phyloP scores from a whole-genome alignment of 2,113 vertebrate genomes.

The Oryctolagus cuniculus region DNA sequence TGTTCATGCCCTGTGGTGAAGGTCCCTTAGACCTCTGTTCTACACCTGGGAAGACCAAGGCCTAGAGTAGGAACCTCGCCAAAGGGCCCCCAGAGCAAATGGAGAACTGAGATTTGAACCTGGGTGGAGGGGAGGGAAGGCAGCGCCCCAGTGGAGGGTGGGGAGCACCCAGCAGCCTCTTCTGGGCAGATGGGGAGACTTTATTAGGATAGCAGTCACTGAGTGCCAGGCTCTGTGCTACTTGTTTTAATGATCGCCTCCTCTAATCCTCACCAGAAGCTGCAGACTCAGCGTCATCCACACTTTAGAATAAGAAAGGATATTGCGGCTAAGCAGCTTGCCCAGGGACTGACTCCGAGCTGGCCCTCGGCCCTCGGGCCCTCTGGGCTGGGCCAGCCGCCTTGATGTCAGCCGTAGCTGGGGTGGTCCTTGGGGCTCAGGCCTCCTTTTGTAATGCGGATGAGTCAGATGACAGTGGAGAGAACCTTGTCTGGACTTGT shows the following conservation, averaged over 20 bases:
- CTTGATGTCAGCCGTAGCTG: not conserved
- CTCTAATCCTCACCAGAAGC: not conserved
- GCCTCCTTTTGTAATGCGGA: not conserved
- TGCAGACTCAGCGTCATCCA: not conserved
- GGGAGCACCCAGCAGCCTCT: not conserved
- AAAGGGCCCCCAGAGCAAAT: not conserved
- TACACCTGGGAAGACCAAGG: not conserved
- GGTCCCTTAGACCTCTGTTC: not conserved
- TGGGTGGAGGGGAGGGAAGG: not conserved
- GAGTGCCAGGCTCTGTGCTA: not conserved
- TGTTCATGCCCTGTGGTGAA: not conserved
- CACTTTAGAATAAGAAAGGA: not conserved
- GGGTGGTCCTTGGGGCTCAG: not conserved
- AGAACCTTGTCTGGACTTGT: not conserved
- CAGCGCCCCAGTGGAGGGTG: not conserved
- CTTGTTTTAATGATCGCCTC: not conserved
- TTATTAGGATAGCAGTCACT: constrained; percentile 1
- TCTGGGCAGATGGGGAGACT: not conserved
- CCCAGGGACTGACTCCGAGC: not conserved
- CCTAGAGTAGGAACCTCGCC: not conserved
- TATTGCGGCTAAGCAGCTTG: not conserved
- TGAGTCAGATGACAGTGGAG: not conserved
- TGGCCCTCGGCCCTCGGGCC: not conserved
- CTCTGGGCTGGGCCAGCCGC: not conserved
- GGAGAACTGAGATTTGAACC: constrained; percentile 4